Evolutionary conservation across 2,888 invertebrate genomes (phyloP), one percentile per base, ranked within the genome.

Genomic region (Lampropteryx suffumata): DNA sequence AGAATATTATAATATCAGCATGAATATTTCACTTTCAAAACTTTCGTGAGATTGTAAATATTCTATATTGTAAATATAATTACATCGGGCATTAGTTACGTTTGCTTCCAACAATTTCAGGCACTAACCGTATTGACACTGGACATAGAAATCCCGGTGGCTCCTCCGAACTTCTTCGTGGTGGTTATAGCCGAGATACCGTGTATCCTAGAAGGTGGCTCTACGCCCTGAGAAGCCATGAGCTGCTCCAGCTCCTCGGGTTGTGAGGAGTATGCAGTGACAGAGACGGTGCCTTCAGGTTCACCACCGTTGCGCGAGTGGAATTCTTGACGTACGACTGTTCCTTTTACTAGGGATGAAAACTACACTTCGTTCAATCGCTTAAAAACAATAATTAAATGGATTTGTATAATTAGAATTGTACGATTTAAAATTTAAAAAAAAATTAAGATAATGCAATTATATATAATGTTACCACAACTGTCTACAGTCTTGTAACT

Each of bases 301-400:
- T 92, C 93, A 34, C 92, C 86, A 28, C 94, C 94, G 82, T 94
- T 93, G 71, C 93, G 92, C 13, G 94, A 92, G 78, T 93, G 93
- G 76, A 90, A 94, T 77, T 93, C 92, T 79, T 94, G 92, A 36
- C 91, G 92, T 63, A 94, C 90, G 59, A 94, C 92, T 49, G 94
- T 93, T 67, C 94, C 94, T 88, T 94, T 94, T 79, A 95, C 95
- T 95, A 79, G 0, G 1, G 2, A 21, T 21, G 8, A 6, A 24
- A n/a, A n/a, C n/a, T n/a, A n/a, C n/a, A n/a, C n/a, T n/a, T n/a
- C n/a, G n/a, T n/a, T n/a, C n/a, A n/a, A n/a, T n/a, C n/a, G n/a
- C n/a, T n/a, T n/a, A n/a, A n/a, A n/a, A n/a, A n/a, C n/a, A n/a
- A n/a, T n/a, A n/a, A n/a, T n/a, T n/a, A n/a, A n/a, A n/a, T n/a